Percentiles rank a stretch among this genome's conserved stretches.
phyloP scores from a whole-genome alignment of 1,140 invertebrate species.

The Nasonia vitripennis region DNA sequence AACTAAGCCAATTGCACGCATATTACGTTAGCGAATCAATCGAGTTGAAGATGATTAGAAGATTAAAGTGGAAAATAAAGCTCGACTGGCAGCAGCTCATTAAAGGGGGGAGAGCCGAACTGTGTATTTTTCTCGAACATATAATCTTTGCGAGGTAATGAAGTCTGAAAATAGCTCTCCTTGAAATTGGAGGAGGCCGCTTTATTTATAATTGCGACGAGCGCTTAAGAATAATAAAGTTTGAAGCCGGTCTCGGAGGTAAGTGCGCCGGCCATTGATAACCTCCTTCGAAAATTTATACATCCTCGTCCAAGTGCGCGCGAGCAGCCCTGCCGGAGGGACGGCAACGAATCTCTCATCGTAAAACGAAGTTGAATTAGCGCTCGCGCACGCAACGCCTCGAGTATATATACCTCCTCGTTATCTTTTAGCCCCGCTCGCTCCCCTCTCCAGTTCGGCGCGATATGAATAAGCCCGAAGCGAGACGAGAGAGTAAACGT shows the following conservation, averaged over 20 bases:
- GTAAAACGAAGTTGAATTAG: conserved; percentile 44
- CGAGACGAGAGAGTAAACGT: too few species aligned
- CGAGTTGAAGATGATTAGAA: too few species aligned
- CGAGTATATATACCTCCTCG: not conserved
- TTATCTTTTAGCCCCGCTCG: not conserved
- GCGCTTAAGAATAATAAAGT: conserved; percentile 1
- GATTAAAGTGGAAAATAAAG: not conserved
- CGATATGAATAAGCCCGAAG: conserved; percentile 9
- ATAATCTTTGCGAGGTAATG: not conserved
- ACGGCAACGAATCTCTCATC: conserved; percentile 33
- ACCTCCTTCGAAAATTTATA: conserved; percentile 33
- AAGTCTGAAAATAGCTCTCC: not conserved
- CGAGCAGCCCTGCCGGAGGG: not conserved
- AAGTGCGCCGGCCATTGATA: conserved; percentile 23
- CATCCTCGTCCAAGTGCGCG: conserved; percentile 2
- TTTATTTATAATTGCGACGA: conserved; percentile 7
- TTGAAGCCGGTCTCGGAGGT: not conserved
- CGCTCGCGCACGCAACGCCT: not conserved
- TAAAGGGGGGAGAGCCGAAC: not conserved
- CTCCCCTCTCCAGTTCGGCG: not conserved
- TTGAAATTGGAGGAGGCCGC: not conserved
- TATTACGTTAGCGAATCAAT: too few species aligned
- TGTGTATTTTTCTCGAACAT: not conserved
- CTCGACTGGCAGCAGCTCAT: not conserved
- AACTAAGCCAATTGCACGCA: too few species aligned